Conservation (phyloP, 2,888 invertebrate genomes). For the Flabesymbios commensalis region DNA sequence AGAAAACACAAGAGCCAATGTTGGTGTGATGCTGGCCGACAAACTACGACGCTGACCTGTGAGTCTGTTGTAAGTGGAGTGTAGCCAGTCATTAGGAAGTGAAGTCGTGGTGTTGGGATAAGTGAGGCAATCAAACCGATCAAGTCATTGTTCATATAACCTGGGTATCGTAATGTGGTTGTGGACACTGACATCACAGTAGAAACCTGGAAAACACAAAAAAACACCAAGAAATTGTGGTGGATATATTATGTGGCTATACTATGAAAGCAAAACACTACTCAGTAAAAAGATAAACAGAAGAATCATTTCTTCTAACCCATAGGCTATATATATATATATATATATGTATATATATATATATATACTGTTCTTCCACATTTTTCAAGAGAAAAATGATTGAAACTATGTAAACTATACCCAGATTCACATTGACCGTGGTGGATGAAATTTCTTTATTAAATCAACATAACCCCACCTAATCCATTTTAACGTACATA, state of each 20-base stretch:
- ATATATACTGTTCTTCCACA: neutral
- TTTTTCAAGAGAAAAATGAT: neutral
- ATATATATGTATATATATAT: neutral
- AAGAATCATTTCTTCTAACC: neutral
- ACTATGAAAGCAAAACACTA: neutral
- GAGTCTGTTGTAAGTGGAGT: constrained; percentile 92
- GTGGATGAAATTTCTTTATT: too few relatives aligned
- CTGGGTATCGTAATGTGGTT: constrained; percentile 89
- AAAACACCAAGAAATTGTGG: too few relatives aligned
- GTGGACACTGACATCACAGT: constrained; percentile 99
- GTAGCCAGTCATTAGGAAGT: constrained; percentile 95
- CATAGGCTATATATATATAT: too few relatives aligned
- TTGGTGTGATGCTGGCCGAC: too few relatives aligned
- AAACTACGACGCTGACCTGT: too few relatives aligned
- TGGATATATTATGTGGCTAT: too few relatives aligned
- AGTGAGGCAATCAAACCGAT: constrained; percentile 92
- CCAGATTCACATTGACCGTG: too few relatives aligned
- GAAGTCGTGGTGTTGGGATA: constrained; percentile 95
- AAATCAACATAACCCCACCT: too few relatives aligned
- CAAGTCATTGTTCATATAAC: constrained; percentile 98
- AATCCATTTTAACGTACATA: too few relatives aligned
- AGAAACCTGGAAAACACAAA: constrained; percentile 68
- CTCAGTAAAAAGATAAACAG: neutral
- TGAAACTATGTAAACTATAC: too few relatives aligned
- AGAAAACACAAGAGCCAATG: too few relatives aligned